phyloP scores from a whole-genome alignment of 2,113 vertebrate species.

The Clinocottus analis region DNA sequence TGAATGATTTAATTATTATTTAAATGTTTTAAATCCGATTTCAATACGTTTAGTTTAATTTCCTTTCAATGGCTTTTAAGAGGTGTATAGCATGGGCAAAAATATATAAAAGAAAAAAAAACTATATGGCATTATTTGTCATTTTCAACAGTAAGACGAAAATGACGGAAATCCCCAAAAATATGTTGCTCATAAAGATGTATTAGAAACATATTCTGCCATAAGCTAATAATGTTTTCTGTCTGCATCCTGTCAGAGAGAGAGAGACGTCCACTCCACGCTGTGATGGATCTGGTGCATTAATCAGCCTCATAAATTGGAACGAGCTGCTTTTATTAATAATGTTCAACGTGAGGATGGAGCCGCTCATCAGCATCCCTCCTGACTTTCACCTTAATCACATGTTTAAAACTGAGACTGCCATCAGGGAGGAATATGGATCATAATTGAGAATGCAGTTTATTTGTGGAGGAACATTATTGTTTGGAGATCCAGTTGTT shows the following conservation, averaged over 20 bases:
- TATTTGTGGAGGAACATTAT: background rate
- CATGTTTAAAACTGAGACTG: background rate
- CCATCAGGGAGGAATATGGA: background rate
- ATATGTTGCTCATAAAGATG: conserved; percentile 10
- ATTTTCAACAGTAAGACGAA: conserved; percentile 4
- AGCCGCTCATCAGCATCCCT: conserved; percentile 55
- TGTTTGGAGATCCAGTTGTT: background rate
- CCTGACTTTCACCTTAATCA: conserved; percentile 14
- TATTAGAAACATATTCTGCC: conserved; percentile 23
- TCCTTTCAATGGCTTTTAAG: background rate
- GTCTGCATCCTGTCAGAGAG: conserved; percentile 17
- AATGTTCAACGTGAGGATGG: conserved; percentile 62
- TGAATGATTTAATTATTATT: too few relatives aligned
- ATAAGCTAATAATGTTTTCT: conserved; percentile 38
- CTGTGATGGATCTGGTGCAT: conserved; percentile 70
- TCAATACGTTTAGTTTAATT: background rate
- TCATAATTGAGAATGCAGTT: background rate
- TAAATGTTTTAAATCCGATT: background rate
- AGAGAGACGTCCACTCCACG: conserved; percentile 45
- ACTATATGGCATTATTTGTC: background rate
- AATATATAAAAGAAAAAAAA: background rate
- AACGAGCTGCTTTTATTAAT: conserved; percentile 77
- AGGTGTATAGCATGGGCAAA: too few relatives aligned
- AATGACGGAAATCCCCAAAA: conserved; percentile 18
- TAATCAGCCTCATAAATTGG: conserved; percentile 78